Evolutionary conservation across 2,113 vertebrate species (phyloP).

Genomic region (Paradoxurus hermaphroditus): DNA sequence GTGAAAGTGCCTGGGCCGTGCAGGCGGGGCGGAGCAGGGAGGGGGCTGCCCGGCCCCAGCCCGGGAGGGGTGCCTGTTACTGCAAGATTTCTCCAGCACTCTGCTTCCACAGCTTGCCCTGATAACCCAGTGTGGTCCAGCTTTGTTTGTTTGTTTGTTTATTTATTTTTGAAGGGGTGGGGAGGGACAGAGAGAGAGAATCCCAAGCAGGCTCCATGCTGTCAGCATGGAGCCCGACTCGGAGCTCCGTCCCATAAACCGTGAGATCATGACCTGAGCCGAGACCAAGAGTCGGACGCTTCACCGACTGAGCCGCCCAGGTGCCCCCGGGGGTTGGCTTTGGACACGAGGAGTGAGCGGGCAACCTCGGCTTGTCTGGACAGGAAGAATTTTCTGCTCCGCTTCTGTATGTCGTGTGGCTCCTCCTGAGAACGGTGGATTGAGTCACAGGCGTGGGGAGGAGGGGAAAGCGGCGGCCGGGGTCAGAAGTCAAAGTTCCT

Average conservation of each 20-base stretch:
- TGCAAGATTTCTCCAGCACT: no score
- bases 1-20: accelerated
- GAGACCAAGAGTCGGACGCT: no score
- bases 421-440: background rate
- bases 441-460: background rate
- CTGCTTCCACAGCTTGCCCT: background rate
- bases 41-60: accelerated
- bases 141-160: no score
- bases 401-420: background rate
- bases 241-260: no score
- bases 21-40: no score
- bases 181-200: no score
- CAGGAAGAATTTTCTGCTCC: background rate
- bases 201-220: no score
- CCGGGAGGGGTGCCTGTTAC: accelerated
- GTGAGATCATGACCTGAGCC: no score
- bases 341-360: background rate
- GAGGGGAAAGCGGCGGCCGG: background rate
- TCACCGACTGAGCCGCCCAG: no score
- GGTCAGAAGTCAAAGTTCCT: background rate
- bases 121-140: background rate
- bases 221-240: no score
- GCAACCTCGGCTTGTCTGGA: background rate
- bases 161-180: no score
- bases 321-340: no score